These are phyloP conservation scores for Crotalus horridus DNA, from an alignment of 2,113 vertebrate species.

Conservation along the genomic window DNA sequence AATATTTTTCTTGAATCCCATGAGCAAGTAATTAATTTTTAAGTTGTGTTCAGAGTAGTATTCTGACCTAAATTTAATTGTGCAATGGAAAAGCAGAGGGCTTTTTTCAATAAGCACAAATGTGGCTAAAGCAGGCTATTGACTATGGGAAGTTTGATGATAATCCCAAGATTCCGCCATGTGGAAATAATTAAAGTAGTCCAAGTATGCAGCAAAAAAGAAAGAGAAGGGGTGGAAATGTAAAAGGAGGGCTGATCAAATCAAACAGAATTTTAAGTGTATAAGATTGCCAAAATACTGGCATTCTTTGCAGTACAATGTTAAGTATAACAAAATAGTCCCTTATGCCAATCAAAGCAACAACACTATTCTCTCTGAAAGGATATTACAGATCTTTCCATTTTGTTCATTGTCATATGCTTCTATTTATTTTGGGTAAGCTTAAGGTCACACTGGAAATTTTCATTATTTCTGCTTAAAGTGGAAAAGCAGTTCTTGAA, in stretches of 20 bases:
- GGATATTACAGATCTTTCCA: slow-evolving; percentile 16
- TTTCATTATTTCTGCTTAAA: slow-evolving; percentile 32
- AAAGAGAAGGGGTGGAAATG: slow-evolving; percentile 19
- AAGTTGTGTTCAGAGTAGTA: not conserved
- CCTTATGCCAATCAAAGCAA: slow-evolving; percentile 48
- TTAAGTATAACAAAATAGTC: slow-evolving; percentile 28
- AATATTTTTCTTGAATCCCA: not conserved
- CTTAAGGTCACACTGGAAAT: not conserved
- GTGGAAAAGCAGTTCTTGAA: not conserved
- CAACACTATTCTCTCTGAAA: not conserved
- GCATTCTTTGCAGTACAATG: slow-evolving; percentile 56
- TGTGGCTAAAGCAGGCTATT: not conserved
- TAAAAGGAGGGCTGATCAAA: slow-evolving; percentile 42
- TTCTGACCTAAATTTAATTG: not conserved
- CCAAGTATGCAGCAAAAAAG: slow-evolving; percentile 39
- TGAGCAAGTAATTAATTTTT: not conserved
- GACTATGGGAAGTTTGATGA: slow-evolving; percentile 12
- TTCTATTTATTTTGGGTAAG: slow-evolving; percentile 28
- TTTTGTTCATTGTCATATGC: not conserved
- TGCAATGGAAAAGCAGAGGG: not conserved
- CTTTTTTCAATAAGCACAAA: slow-evolving; percentile 21
- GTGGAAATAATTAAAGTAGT: slow-evolving; percentile 52
- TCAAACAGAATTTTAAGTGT: slow-evolving; percentile 48
- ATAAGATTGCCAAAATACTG: slow-evolving; percentile 66
- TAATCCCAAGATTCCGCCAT: slow-evolving; percentile 35